Percentiles rank a stretch among this genome's conserved stretches.
Evolutionary conservation across 2,888 invertebrate genomes (phyloP).

Genomic region (Tolmerus cingulatus): DNA sequence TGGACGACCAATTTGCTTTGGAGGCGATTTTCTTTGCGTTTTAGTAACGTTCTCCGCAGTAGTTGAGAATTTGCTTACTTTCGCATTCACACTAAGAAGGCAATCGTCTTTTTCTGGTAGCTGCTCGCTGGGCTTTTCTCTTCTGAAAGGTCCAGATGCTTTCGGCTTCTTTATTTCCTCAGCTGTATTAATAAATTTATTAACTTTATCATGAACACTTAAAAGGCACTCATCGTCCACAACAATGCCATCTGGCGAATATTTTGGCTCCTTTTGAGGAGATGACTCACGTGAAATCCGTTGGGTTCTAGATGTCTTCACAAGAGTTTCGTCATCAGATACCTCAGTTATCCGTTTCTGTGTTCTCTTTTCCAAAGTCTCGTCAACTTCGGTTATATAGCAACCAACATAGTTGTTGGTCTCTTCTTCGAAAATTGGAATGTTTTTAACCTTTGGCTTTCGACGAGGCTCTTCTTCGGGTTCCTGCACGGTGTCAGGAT

Average conservation of each 20-base stretch:
- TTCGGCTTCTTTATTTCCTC: conserved; percentile 64
- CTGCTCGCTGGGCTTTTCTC: conserved; percentile 50
- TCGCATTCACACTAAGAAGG: conserved; percentile 71
- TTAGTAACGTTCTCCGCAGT: conserved; percentile 69
- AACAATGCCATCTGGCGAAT: conserved; percentile 64
- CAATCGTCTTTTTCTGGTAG: conserved; percentile 65
- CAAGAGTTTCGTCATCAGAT: conserved; percentile 47
- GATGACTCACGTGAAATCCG: conserved; percentile 47
- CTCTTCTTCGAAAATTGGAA: conserved; percentile 69
- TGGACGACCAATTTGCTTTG: conserved; percentile 63
- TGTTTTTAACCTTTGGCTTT: conserved; percentile 64
- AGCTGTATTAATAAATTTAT: conserved; percentile 70
- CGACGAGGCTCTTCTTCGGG: conserved; percentile 72
- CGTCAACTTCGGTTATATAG: conserved; percentile 68
- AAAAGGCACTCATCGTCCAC: conserved; percentile 71
- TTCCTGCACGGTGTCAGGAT: conserved; percentile 77
- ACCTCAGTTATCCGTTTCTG: conserved; percentile 49
- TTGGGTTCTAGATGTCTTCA: conserved; percentile 46
- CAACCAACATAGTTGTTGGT: conserved; percentile 59
- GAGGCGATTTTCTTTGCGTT: conserved; percentile 55
- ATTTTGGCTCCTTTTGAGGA: conserved; percentile 46
- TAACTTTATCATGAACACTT: conserved; percentile 75
- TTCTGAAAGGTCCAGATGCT: conserved; percentile 57
- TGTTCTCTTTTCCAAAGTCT: conserved; percentile 57
- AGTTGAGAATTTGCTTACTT: conserved; percentile 71